These are phyloP conservation scores for Phalacrocorax carbo DNA, from an alignment of 2,113 vertebrate genomes.

Conservation along the genomic window DNA sequence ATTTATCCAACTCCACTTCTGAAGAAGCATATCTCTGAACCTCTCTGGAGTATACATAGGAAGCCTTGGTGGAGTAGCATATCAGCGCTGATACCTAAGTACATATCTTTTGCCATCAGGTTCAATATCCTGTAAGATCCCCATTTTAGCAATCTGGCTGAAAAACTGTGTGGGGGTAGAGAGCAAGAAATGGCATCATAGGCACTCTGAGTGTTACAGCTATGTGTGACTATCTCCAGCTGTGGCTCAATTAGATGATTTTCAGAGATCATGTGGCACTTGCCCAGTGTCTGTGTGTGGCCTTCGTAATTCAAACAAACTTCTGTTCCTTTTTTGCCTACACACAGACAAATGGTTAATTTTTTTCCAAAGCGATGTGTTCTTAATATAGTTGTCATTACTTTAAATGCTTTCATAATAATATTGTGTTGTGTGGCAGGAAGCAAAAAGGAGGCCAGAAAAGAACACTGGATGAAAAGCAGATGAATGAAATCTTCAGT, in stretches of 20 bases:
- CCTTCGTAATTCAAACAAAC: neutral
- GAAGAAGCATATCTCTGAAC: neutral
- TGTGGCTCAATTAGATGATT: neutral
- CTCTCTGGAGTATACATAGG: neutral
- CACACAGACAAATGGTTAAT: neutral
- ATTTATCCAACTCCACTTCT: neutral
- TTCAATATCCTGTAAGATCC: neutral
- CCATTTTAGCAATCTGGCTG: neutral
- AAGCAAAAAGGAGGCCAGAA: constrained; percentile 14
- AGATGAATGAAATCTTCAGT: constrained; percentile 35
- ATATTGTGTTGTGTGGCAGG: constrained; percentile 20
- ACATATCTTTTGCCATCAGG: neutral
- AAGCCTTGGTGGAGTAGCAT: neutral
- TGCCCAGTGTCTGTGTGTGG: neutral
- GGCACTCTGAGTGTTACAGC: neutral
- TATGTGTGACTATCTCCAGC: neutral
- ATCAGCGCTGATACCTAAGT: neutral
- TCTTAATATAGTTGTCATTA: constrained; percentile 46
- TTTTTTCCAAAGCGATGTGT: neutral
- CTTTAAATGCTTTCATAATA: constrained; percentile 39
- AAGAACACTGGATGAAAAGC: constrained; percentile 51
- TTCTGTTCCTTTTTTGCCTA: neutral
- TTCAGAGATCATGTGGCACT: neutral
- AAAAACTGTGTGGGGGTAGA: neutral
- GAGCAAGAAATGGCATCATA: neutral